Conservation (phyloP, 2,113 vertebrate genomes). For the Malurus elegans region DNA sequence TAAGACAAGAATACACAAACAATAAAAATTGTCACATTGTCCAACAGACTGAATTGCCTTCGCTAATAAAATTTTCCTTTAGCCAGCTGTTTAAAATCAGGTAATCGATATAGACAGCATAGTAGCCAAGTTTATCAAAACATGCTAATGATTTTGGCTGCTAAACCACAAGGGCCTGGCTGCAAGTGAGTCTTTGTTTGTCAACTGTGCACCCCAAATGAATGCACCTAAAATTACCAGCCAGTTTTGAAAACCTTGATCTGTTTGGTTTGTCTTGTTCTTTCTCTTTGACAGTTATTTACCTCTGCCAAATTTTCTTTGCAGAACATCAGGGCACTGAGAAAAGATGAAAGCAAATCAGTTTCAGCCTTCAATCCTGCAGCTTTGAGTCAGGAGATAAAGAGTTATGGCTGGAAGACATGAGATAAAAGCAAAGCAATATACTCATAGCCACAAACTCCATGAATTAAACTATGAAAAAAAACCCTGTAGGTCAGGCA, state of each 20-base stretch:
- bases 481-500: conserved; percentile 13
- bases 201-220: not conserved
- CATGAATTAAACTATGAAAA: conserved; percentile 26
- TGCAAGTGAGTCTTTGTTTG: not conserved
- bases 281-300: conserved; percentile 8
- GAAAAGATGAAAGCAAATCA: conserved; percentile 34
- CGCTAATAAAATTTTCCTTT: not conserved
- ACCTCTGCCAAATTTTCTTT: conserved; percentile 1
- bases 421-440: conserved; percentile 52
- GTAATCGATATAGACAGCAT: not conserved
- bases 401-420: conserved; percentile 38
- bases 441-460: conserved; percentile 24
- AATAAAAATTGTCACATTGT: not conserved
- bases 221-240: not conserved
- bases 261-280: not conserved
- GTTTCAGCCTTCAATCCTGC: not conserved
- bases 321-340: not conserved
- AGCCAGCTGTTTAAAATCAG: not conserved
- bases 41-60: not conserved
- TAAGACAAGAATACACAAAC: not conserved
- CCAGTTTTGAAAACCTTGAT: not conserved
- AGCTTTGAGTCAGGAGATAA: conserved; percentile 27
- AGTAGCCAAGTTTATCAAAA: not conserved
- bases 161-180: not conserved
- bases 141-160: not conserved